A percentile compares a stretch with the other conserved stretches of the same genome.
Evolutionary conservation across 1,140 invertebrate genomes (phyloP).

Genomic region (Leptinotarsa defecta): DNA sequence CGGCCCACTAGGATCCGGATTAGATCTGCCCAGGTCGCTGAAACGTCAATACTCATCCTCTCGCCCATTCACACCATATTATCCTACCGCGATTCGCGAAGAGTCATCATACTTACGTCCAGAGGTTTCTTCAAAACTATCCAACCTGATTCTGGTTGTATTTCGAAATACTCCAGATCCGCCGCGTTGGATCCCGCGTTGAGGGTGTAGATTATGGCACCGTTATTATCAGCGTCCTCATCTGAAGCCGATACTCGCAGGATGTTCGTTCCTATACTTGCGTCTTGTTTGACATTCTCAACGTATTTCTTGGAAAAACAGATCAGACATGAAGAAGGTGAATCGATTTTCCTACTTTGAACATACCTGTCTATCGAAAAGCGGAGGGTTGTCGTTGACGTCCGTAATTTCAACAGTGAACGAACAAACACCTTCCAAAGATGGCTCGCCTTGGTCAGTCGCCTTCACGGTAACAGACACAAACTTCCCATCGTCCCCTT

Average conservation of each 20-base stretch:
- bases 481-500: constrained; percentile 94
- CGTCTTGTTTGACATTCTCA: constrained; percentile 95
- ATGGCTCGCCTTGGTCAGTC: constrained; percentile 94
- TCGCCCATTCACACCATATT: constrained; percentile 35
- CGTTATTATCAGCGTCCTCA: constrained; percentile 95
- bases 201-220: constrained; percentile 89
- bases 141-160: constrained; percentile 95
- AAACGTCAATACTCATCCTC: constrained; percentile 36
- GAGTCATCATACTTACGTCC: constrained; percentile 79
- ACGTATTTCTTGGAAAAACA: constrained; percentile 79
- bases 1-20: constrained; percentile 8
- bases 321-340: neutral
- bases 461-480: constrained; percentile 95
- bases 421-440: constrained; percentile 91
- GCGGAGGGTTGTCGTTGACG: constrained; percentile 90
- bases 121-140: constrained; percentile 91
- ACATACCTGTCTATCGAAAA: constrained; percentile 89
- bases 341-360: constrained; percentile 7
- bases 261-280: constrained; percentile 93
- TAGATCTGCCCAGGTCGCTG: constrained; percentile 29
- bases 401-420: constrained; percentile 96
- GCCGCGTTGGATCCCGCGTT: constrained; percentile 82
- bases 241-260: constrained; percentile 91
- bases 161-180: constrained; percentile 92
- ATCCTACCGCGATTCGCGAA: constrained; percentile 21